Base-by-base conservation (phyloP, 2,797 vertebrate species). In the Pampus argenteus region DNA sequence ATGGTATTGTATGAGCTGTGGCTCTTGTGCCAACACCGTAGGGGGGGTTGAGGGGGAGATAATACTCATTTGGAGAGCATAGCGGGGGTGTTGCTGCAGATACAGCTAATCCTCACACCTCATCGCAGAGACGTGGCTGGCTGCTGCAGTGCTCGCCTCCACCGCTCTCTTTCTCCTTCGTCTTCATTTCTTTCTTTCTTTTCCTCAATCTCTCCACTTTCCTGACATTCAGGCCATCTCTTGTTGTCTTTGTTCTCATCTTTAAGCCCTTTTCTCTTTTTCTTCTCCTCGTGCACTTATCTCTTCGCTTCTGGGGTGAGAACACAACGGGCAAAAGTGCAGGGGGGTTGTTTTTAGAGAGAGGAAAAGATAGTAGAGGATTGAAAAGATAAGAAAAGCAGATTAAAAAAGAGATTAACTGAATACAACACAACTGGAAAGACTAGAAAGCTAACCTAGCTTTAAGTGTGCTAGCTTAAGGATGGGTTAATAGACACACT, bases 91-190 rank as follows among this genome's bases (percentile, higher is more conserved):
- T 91, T 73, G 79, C 82, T 79, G 81, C 79, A 91, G 86, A 91
- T 87, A 86, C 71, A 48, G 84, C 77, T 91, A 90, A 93, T 93
- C 90, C 81, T 91, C 75, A 86, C 87, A 90, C 87, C 90, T 89
- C 81, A 73, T 80, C 63, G 44, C 58, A 18, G 62, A 60, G 70
- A 85, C 63, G 70, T 78, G 81, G 49, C 75, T 78, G 72, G 66
- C 45, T 80, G 69, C 71, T 74, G 20, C 57, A 58, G 60, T 2
- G 26, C 45, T 68, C 15, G 23, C 59, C 81, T 68, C 20, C 25
- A 0, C 6, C 0, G 1, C 23, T 68, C 23, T 5, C 38, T 67
- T 38, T 40, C 42, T 72, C 57, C 29, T 38, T 42, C 23, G 34
- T 38, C 22, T 18, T n/a, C 15, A 17, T 44, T 44, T 15, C 40